Evolutionary conservation across 1,140 invertebrate species (phyloP).

Genomic region (Lasaia peninsularis): DNA sequence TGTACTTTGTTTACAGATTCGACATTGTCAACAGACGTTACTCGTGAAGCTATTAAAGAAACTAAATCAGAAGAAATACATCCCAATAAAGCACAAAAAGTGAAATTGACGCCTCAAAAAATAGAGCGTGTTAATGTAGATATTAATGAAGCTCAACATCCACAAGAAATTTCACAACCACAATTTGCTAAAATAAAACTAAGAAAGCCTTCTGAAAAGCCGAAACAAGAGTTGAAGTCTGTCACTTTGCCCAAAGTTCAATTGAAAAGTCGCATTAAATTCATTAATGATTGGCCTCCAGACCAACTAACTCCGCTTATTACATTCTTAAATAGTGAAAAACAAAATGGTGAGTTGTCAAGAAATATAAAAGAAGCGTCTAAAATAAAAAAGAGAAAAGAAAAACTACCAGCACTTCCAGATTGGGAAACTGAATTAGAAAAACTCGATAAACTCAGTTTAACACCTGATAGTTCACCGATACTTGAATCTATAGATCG

Average conservation of each 20-base stretch:
- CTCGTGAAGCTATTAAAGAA: too few relatives aligned
- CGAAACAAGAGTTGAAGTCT: slow-evolving; percentile 70
- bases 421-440: slow-evolving; percentile 78
- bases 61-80: too few relatives aligned
- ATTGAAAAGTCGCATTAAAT: slow-evolving; percentile 81
- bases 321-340: slow-evolving; percentile 75
- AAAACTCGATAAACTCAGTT: slow-evolving; percentile 73
- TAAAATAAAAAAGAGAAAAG: slow-evolving; percentile 80
- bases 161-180: slow-evolving; percentile 60
- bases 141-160: slow-evolving; percentile 63
- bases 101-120: slow-evolving; percentile 38
- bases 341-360: slow-evolving; percentile 81
- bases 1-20: too few relatives aligned
- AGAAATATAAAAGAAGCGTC: slow-evolving; percentile 84
- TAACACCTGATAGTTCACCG: slow-evolving; percentile 38
- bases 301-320: slow-evolving; percentile 71
- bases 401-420: slow-evolving; percentile 64
- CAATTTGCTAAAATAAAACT: slow-evolving; percentile 81
- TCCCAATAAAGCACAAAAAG: slow-evolving; percentile 13
- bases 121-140: slow-evolving; percentile 60
- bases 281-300: slow-evolving; percentile 80
- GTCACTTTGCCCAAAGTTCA: slow-evolving; percentile 80
- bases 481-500: slow-evolving; percentile 14
- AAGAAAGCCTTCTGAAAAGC: slow-evolving; percentile 74
- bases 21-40: background rate